Base-by-base conservation (phyloP, 1,140 invertebrate genomes). In the Trialeurodes vaporariorum region DNA sequence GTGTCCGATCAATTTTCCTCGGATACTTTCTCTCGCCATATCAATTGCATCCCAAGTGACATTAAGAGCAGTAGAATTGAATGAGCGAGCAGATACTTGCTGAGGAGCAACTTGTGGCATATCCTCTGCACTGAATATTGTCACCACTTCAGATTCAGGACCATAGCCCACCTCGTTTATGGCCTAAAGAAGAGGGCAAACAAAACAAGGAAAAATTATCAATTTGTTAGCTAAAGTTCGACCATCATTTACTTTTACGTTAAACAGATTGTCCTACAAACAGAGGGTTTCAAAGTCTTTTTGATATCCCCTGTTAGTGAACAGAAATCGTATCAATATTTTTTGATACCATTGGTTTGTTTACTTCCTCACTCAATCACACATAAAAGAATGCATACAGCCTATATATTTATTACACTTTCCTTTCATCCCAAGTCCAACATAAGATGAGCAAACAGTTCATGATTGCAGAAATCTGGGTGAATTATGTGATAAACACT, bases 101-200 rank as follows among this genome's bases (percentile, higher is more conserved):
- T 92, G 90, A 11, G 94, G 94, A 2, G 93, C 89, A 25, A 90
- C 89, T 75, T 90, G 88, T 1, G 96, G 95, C 90, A 96, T 95
- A 76, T 94, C 92, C 81, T 98, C 95, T 2, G 96, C 94, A 25
- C 93, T 96, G 76, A 87, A 95, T 67, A 98, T 87, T 0, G 85
- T 83, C 0, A 84, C 83, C 1, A 87, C 80, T 23, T 87, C 82
- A 66, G 93, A 94, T 64, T 88, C 85, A 0, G 93, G 93, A 1
- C 96, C 95, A 23, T 79, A 78, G 9, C 94, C 94, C 17, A 89
- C 77, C 23, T 85, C 83, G 76, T 98, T 98, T 34, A 87, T 84
- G 0, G 91, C 85, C 79, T 92, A 85, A 25, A 71, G 70, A 65
- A 66, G 68, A 40, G 34, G 63, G 25, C 26, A 71, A 65, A 70